These are phyloP conservation scores for Crenuchus spilurus DNA, from an alignment of 2,797 vertebrate species.

Conservation along the genomic window DNA sequence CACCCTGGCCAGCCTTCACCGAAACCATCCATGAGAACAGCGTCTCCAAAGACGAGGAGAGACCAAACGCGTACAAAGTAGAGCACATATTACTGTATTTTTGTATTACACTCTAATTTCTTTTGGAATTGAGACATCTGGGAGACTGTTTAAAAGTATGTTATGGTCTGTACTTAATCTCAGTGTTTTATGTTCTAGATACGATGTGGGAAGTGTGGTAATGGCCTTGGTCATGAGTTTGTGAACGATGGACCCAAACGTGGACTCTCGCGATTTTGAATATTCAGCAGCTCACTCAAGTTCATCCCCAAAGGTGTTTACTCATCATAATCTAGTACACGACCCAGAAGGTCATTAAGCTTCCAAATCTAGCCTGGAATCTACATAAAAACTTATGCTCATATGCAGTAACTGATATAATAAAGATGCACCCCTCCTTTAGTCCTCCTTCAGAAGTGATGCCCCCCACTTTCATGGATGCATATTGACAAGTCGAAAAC, in stretches of 20 bases:
- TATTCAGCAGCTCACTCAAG: constrained; percentile 95
- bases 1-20: constrained; percentile 94
- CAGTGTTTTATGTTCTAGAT: constrained; percentile 72
- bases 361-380: no score
- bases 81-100: background rate
- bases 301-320: constrained; percentile 88
- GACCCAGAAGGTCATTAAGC: no score
- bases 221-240: constrained; percentile 91
- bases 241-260: constrained; percentile 85
- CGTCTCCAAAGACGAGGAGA: constrained; percentile 83
- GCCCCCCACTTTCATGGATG: no score
- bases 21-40: constrained; percentile 86
- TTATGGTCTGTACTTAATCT: no score
- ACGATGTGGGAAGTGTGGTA: constrained; percentile 87
- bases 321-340: background rate
- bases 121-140: no score
- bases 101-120: constrained; percentile 6
- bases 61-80: constrained; percentile 84
- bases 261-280: constrained; percentile 93
- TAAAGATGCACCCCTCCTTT: no score
- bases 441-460: no score
- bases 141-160: no score
- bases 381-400: no score
- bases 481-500: no score
- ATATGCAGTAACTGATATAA: no score